Percentiles rank a stretch among this genome's conserved stretches.
phyloP scores from a whole-genome alignment of 2,113 vertebrate species.

The Upupa epops region DNA sequence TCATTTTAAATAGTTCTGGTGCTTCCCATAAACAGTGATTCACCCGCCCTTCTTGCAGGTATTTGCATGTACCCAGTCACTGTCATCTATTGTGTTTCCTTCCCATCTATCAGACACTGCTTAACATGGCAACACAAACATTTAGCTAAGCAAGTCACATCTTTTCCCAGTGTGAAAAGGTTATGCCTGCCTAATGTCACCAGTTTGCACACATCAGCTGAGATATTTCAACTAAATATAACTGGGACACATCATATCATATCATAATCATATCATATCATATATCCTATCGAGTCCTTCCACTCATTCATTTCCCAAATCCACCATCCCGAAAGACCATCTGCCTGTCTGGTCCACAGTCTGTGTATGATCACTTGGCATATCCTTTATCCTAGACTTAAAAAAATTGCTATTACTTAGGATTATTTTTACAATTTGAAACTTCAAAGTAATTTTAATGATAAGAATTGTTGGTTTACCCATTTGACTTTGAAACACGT shows the following conservation, averaged over 20 bases:
- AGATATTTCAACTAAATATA: not conserved
- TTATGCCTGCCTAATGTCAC: not conserved
- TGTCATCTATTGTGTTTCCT: not conserved
- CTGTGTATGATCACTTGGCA: not conserved
- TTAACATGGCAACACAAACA: not conserved
- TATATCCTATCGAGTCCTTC: not conserved
- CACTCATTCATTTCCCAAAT: not conserved
- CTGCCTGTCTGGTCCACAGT: not conserved
- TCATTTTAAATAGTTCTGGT: not conserved
- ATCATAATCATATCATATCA: not conserved
- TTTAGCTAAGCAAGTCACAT: not conserved
- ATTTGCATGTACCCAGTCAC: slow-evolving; percentile 40
- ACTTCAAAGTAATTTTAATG: not conserved
- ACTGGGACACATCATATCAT: not conserved
- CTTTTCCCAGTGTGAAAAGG: not conserved
- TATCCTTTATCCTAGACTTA: not conserved
- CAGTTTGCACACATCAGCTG: not conserved
- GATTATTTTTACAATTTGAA: not conserved
- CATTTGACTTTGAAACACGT: not conserved
- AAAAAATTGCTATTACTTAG: not conserved
- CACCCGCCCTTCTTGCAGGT: slow-evolving; percentile 39
- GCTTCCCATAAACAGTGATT: not conserved
- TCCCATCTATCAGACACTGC: not conserved
- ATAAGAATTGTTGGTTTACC: not conserved
- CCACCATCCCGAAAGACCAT: not conserved